phyloP scores from a whole-genome alignment of 1,140 invertebrate genomes.

The Polypedilum vanderplanki region DNA sequence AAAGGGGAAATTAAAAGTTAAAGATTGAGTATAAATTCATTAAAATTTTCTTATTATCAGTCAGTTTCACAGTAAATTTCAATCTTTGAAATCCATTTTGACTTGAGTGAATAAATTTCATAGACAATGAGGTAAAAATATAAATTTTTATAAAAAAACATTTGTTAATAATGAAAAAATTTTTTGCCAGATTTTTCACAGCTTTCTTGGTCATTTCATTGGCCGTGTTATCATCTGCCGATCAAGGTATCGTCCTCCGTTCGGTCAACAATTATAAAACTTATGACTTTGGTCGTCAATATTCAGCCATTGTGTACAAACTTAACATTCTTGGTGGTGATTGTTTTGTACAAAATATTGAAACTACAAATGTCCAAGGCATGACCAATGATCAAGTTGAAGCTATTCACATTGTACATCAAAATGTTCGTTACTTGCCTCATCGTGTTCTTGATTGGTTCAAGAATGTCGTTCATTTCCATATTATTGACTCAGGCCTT shows the following conservation, averaged over 20 bases:
- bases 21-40: too few species aligned
- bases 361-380: neutral
- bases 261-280: neutral
- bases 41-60: too few species aligned
- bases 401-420: neutral
- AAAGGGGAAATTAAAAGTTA: too few species aligned
- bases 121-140: too few species aligned
- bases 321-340: neutral
- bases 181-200: neutral
- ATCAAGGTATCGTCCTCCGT: neutral
- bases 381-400: neutral
- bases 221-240: neutral
- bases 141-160: too few species aligned
- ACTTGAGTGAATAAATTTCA: too few species aligned
- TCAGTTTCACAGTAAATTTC: too few species aligned
- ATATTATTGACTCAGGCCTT: neutral
- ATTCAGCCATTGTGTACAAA: neutral
- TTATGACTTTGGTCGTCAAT: conserved; percentile 1
- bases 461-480: neutral
- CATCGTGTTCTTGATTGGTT: neutral
- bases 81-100: too few species aligned
- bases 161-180: neutral
- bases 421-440: neutral
- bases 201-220: neutral
- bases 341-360: neutral